These are phyloP conservation scores for Eurypyga helias DNA, from an alignment of 2,113 vertebrate species.

Conservation along the genomic window DNA sequence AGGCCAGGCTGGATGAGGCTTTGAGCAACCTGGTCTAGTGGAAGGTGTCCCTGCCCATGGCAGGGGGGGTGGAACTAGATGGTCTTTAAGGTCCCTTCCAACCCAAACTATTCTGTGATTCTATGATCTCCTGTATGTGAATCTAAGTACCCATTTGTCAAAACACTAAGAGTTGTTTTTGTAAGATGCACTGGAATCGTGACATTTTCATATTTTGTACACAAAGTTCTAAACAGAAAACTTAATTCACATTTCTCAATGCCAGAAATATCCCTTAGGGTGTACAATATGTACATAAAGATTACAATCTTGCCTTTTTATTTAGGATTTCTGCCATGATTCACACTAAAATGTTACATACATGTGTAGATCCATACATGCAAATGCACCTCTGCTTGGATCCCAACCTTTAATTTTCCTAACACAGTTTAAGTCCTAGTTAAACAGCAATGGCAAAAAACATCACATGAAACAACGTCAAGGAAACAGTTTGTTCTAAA, in stretches of 20 bases:
- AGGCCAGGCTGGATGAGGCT: too few species aligned
- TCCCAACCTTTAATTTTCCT: not conserved
- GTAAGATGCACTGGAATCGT: not conserved
- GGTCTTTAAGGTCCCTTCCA: too few species aligned
- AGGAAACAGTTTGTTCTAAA: not conserved
- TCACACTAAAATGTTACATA: not conserved
- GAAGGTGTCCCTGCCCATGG: too few species aligned
- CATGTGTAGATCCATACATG: rapidly evolving
- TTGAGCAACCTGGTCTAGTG: too few species aligned
- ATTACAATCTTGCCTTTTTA: not conserved
- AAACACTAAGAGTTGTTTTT: not conserved
- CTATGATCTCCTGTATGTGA: not conserved
- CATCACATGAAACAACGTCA: not conserved
- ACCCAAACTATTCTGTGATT: too few species aligned
- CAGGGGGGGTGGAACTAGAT: too few species aligned
- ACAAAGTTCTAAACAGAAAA: not conserved
- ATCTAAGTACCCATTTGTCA: not conserved
- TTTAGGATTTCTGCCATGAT: not conserved
- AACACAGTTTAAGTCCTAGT: not conserved
- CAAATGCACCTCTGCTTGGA: not conserved
- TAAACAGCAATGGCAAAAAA: not conserved
- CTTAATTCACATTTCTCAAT: not conserved
- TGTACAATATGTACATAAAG: not conserved
- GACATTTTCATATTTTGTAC: not conserved
- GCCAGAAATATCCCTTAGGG: not conserved